Conservation (phyloP, 2,113 vertebrate genomes). For the Pica pica region DNA sequence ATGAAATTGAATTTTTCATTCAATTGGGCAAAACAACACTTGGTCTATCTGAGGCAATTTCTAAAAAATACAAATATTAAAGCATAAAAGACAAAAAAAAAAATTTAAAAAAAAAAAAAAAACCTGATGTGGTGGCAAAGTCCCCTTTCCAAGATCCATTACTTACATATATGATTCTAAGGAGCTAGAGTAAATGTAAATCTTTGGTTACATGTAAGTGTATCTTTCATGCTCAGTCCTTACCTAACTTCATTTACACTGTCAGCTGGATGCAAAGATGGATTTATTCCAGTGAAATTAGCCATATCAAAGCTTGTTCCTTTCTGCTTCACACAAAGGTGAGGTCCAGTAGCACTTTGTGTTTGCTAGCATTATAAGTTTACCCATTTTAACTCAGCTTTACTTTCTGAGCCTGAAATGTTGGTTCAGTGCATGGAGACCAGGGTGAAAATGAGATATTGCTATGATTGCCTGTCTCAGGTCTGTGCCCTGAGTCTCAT, state of each 20-base stretch:
- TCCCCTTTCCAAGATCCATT: neutral
- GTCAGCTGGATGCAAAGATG: neutral
- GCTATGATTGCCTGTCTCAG: neutral
- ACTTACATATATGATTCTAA: neutral
- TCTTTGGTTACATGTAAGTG: neutral
- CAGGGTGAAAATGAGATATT: conserved; percentile 11
- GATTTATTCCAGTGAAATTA: neutral
- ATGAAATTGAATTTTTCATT: neutral
- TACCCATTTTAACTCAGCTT: neutral
- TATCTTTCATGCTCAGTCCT: neutral
- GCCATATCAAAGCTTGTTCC: neutral
- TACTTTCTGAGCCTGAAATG: neutral
- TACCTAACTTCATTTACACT: neutral
- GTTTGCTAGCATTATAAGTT: neutral
- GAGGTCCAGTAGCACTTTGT: neutral
- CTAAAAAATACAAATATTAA: neutral
- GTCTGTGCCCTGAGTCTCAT: neutral
- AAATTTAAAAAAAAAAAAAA: neutral
- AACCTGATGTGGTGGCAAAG: neutral
- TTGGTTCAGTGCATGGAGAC: neutral
- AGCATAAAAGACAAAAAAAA: neutral
- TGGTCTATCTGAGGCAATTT: neutral
- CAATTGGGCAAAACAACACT: neutral
- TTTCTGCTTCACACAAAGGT: neutral
- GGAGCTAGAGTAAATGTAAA: neutral